Percentiles rank a stretch among this genome's conserved stretches.
These are phyloP conservation scores for Sebastes cheni DNA, from an alignment of 2,797 vertebrate species.

Conservation along the genomic window DNA sequence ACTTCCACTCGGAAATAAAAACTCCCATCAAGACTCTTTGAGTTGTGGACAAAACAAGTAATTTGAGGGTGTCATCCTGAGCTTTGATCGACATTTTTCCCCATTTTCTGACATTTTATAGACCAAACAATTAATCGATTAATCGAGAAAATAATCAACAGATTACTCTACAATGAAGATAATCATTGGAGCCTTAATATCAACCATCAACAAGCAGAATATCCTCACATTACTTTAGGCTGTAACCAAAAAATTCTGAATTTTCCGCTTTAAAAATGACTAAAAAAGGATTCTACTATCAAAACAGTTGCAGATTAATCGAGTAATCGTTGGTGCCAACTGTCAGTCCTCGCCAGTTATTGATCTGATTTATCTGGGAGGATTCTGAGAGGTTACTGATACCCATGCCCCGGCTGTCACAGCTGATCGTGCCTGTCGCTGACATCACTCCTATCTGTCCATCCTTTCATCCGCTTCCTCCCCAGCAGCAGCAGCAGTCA, in stretches of 20 bases:
- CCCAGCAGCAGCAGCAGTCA: constrained; percentile 40
- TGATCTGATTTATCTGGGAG: neutral
- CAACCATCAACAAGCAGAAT: neutral
- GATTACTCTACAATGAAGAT: too few relatives aligned
- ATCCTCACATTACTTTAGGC: too few relatives aligned
- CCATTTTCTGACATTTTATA: too few relatives aligned
- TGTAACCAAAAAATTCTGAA: neutral
- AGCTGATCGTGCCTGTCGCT: constrained; percentile 66
- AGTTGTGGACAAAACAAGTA: too few relatives aligned
- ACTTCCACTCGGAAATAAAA: too few relatives aligned
- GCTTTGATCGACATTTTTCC: too few relatives aligned
- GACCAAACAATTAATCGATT: too few relatives aligned
- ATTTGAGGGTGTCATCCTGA: accelerated
- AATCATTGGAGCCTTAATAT: too few relatives aligned
- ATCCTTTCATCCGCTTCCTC: constrained; percentile 56
- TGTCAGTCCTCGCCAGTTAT: neutral
- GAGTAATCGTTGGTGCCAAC: neutral
- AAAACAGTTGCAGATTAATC: neutral
- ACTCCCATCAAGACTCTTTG: too few relatives aligned
- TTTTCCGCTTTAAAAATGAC: neutral
- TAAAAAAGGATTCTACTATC: too few relatives aligned
- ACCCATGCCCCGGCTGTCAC: constrained; percentile 4
- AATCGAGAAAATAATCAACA: too few relatives aligned
- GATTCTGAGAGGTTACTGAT: neutral
- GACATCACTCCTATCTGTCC: constrained; percentile 69